These are phyloP conservation scores for Boloria euphrosyne DNA, from an alignment of 2,888 invertebrate genomes.

Conservation along the genomic window DNA sequence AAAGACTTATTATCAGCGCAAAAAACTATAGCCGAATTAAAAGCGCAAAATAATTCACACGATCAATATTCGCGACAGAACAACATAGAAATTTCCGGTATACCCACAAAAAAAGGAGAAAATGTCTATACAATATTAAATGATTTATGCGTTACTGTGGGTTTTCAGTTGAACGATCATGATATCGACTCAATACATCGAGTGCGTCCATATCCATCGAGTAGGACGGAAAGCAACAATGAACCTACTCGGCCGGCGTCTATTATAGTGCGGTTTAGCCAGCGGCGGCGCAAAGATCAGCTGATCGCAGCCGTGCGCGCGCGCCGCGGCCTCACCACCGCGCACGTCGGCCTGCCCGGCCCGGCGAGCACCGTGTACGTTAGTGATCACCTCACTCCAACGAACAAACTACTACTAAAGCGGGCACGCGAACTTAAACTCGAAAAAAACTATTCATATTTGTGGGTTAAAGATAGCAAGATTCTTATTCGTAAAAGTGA, in stretches of 20 bases:
- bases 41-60: too few relatives aligned
- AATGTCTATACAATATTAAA: neutral
- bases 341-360: neutral
- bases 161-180: neutral
- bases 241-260: neutral
- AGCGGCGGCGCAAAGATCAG: neutral
- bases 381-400: neutral
- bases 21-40: too few relatives aligned
- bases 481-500: too few relatives aligned
- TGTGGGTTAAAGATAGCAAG: too few relatives aligned
- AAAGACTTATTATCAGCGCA: too few relatives aligned
- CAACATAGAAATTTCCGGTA: neutral
- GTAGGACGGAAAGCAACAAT: neutral
- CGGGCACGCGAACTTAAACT: too few relatives aligned
- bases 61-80: neutral
- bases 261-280: neutral
- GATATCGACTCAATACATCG: neutral
- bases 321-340: neutral
- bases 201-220: neutral
- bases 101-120: neutral
- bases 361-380: neutral
- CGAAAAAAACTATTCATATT: too few relatives aligned
- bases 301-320: too few relatives aligned
- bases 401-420: neutral
- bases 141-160: neutral